Conservation (phyloP, 1,140 invertebrate species). For the Pteromalus puparum region DNA sequence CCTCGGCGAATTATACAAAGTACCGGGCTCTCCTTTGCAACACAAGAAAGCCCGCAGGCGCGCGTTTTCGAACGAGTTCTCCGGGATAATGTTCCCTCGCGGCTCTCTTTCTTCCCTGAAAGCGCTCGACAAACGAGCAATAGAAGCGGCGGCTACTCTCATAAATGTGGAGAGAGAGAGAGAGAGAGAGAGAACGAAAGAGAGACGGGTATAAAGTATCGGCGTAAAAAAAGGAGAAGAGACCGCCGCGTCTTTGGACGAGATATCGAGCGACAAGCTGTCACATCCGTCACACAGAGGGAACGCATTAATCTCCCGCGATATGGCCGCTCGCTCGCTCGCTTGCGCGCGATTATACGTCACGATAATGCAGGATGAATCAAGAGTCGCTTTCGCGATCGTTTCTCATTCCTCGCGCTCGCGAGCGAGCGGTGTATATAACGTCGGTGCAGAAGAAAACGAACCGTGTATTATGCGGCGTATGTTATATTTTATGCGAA, state of each 20-base stretch:
- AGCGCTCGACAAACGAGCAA: neutral
- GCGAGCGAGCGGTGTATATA: neutral
- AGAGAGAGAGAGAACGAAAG: neutral
- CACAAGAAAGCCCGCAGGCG: neutral
- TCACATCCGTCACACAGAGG: slow-evolving; percentile 48
- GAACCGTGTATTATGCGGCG: neutral
- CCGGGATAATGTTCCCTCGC: too few species aligned
- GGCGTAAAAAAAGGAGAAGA: neutral
- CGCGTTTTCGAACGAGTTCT: neutral
- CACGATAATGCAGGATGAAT: slow-evolving; percentile 49
- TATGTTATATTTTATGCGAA: neutral
- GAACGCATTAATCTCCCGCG: slow-evolving; percentile 50
- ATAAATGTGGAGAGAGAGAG: neutral
- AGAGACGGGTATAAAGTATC: neutral
- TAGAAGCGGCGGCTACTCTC: neutral
- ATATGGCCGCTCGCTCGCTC: slow-evolving; percentile 20
- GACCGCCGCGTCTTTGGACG: neutral
- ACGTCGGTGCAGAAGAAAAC: neutral
- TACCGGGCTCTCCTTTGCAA: neutral
- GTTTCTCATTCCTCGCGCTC: slow-evolving; percentile 32
- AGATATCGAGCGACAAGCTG: slow-evolving; percentile 32
- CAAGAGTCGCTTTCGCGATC: slow-evolving; percentile 37
- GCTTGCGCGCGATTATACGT: slow-evolving; percentile 28
- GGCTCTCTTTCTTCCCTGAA: neutral
- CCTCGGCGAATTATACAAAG: neutral